These are phyloP conservation scores for Stegodyphus mimosarum DNA, from an alignment of 1,140 invertebrate species.

Conservation along the genomic window DNA sequence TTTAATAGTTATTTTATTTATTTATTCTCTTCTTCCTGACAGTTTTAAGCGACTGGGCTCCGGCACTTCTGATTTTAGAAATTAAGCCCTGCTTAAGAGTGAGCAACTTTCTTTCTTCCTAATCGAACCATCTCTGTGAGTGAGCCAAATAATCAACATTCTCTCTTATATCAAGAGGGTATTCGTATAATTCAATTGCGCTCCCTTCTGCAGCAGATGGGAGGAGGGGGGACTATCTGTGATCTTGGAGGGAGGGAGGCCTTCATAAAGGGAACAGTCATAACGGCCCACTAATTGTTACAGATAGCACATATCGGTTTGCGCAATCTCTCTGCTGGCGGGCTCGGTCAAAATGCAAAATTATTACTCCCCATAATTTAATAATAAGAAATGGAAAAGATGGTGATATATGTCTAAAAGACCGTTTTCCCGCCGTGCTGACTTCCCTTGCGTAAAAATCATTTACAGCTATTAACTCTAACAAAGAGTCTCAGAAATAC, in stretches of 20 bases:
- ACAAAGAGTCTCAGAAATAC: background rate
- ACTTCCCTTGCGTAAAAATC: too few species aligned
- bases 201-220: background rate
- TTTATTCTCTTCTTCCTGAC: too few species aligned
- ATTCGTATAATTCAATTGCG: conserved; percentile 17
- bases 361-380: conserved; percentile 17
- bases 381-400: background rate
- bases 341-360: background rate
- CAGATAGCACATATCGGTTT: conserved; percentile 24
- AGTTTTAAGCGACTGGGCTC: too few species aligned
- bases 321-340: conserved; percentile 2
- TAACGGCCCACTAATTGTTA: conserved; percentile 44
- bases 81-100: too few species aligned
- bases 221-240: conserved; percentile 11
- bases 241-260: background rate
- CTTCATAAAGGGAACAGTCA: background rate
- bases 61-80: too few species aligned
- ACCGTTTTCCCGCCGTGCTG: too few species aligned
- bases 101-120: too few species aligned
- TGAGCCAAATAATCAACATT: background rate
- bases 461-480: too few species aligned
- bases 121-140: too few species aligned
- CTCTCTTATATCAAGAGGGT: conserved; percentile 11
- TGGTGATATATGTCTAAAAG: too few species aligned
- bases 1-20: too few species aligned